Evolutionary conservation across 2,797 vertebrate genomes (phyloP), one percentile per base, ranked within the genome.

Genomic region (Crenuchus spilurus): DNA sequence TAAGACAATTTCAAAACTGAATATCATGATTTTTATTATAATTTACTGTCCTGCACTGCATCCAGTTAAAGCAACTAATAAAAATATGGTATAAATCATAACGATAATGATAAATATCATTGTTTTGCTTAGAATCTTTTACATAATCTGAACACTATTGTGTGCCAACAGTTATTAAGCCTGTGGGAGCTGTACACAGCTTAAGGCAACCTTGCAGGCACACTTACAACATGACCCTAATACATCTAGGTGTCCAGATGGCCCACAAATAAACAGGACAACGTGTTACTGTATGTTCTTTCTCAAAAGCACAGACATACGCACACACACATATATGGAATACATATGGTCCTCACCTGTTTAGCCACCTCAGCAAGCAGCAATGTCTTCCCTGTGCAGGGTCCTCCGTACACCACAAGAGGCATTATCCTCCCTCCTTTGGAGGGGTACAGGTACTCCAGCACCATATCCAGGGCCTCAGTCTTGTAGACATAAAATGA

Each of bases 341-440:
- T 26, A 14, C 30, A 66, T 57, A 72, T 30, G 28, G 54, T 31
- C 75, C 86, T 94, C 93, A 99, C 98, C 98, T 99, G 95, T 89
- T 96, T 97, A 13, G 97, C 95, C 22, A 93, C 94, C 92, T 99
- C 96, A 0, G 97, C 94, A 44, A 99, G 87, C 82, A 99, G 87
- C 77, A 99, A 92, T 0, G 98, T 99, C 91, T 99, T 99, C 75
- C 98, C 98, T 0, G 96, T 98, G 89, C 98, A 99, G 0, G 97
- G 97, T 65, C 98, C 98, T 22, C 98, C 98, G 0, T 93, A 96
- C 78, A 99, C 79, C 84, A 98, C 90, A 42, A 97, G 91, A 35
- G 97, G 98, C 83, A 92, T 94, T 87, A 93, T 90, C 65, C 94
- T 91, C 78, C 95, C 95, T 37, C 89, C 86, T 90, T 98, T 98